Conservation (phyloP, 2,888 invertebrate genomes). For the Asteroscopus sphinx region DNA sequence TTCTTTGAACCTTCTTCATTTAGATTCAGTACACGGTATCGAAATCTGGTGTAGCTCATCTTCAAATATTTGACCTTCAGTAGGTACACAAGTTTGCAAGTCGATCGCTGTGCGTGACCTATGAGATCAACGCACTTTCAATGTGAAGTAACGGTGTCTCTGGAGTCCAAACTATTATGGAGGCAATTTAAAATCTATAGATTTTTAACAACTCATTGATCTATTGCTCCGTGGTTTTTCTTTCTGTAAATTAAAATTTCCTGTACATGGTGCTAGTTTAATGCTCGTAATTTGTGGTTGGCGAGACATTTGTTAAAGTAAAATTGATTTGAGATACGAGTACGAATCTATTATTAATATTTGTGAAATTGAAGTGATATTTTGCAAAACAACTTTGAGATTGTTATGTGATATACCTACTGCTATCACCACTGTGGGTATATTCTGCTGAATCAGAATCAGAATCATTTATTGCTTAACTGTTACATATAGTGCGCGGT, state of each 20-base stretch:
- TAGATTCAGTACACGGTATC: constrained; percentile 50
- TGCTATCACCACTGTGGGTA: no score
- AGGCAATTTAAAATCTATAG: constrained; percentile 58
- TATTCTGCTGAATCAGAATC: no score
- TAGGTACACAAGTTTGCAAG: constrained; percentile 64
- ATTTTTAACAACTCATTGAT: constrained; percentile 41
- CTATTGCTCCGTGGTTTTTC: constrained; percentile 19
- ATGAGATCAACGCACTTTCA: constrained; percentile 78
- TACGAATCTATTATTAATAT: constrained; percentile 7
- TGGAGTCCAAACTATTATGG: constrained; percentile 56
- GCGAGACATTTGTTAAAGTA: constrained; percentile 1
- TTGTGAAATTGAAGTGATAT: neutral
- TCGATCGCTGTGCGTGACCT: constrained; percentile 69
- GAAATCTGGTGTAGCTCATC: constrained; percentile 59
- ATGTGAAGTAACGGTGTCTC: constrained; percentile 74
- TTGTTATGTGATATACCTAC: neutral
- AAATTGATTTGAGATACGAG: neutral
- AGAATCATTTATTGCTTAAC: no score
- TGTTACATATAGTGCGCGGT: no score
- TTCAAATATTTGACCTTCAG: constrained; percentile 75
- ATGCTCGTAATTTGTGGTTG: constrained; percentile 33
- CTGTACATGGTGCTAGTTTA: constrained; percentile 18
- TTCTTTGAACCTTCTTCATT: constrained; percentile 44
- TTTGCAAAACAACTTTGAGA: neutral
- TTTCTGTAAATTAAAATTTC: constrained; percentile 21